Conservation (phyloP, 2,797 vertebrate genomes). For the Limosa lapponica region DNA sequence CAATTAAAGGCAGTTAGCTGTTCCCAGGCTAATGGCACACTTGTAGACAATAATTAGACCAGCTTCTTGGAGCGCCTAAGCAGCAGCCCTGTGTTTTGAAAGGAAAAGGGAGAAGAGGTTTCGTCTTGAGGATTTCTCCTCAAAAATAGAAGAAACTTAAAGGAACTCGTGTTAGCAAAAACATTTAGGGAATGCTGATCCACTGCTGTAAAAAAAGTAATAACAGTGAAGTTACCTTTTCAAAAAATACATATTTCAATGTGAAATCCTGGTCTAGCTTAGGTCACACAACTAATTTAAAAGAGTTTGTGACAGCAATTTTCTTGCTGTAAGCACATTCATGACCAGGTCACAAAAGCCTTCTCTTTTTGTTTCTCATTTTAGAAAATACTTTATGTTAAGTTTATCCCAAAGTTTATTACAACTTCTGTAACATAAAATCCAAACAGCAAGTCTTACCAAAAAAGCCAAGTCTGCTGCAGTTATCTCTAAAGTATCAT, state of each 20-base stretch:
- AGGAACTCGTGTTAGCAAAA: background rate
- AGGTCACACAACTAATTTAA: background rate
- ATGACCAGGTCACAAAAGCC: background rate
- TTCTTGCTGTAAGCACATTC: background rate
- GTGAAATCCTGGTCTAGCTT: background rate
- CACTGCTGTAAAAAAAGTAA: background rate
- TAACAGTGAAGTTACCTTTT: fast-evolving
- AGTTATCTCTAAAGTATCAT: background rate
- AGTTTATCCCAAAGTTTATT: background rate
- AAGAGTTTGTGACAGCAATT: background rate
- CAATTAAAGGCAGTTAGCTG: slow-evolving; percentile 13
- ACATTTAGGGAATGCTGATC: background rate
- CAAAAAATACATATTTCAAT: background rate
- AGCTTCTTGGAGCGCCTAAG: background rate
- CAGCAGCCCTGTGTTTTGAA: background rate
- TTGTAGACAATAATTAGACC: slow-evolving; percentile 17
- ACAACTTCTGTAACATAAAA: background rate
- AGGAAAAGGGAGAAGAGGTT: background rate
- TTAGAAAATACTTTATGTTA: background rate
- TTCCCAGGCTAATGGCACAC: background rate
- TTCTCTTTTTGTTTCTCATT: background rate
- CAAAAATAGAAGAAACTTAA: background rate
- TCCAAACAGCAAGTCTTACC: background rate
- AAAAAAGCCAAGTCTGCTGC: background rate
- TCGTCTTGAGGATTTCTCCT: background rate